phyloP scores from a whole-genome alignment of 2,797 vertebrate genomes.

The Microchirus variegatus region DNA sequence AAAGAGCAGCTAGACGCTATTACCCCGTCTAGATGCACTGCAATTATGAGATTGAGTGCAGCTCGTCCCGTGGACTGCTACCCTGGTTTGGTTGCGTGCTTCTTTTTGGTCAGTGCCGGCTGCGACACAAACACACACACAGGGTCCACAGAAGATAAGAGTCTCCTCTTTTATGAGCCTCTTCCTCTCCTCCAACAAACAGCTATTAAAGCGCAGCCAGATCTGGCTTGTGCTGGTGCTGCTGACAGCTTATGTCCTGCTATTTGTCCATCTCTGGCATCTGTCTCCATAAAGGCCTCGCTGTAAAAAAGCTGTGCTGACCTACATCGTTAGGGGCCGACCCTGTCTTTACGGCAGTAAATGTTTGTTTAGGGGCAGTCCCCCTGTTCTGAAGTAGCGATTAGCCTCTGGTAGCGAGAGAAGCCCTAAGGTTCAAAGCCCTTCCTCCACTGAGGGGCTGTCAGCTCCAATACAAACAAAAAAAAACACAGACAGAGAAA shows the following conservation, averaged over 20 bases:
- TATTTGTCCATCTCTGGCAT: constrained; percentile 80
- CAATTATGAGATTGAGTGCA: constrained; percentile 42
- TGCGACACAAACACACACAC: constrained; percentile 58
- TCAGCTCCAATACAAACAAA: constrained; percentile 77
- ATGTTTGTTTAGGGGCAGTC: constrained; percentile 78
- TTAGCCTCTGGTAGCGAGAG: constrained; percentile 73
- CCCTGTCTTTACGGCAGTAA: constrained; percentile 73
- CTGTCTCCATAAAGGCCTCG: constrained; percentile 79
- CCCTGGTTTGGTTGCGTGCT: constrained; percentile 29
- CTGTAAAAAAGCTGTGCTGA: constrained; percentile 75
- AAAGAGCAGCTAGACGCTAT: constrained; percentile 17
- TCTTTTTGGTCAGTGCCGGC: constrained; percentile 46
- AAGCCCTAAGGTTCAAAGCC: constrained; percentile 76
- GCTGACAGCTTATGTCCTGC: constrained; percentile 81
- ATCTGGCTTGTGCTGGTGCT: constrained; percentile 74
- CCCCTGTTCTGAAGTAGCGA: constrained; percentile 66
- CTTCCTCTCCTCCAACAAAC: constrained; percentile 75
- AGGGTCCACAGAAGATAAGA: constrained; percentile 59
- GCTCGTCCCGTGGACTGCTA: constrained; percentile 31
- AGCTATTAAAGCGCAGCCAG: constrained; percentile 69
- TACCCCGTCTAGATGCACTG: constrained; percentile 23
- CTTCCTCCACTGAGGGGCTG: constrained; percentile 70
- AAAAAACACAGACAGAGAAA: constrained; percentile 61
- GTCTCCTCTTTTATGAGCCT: constrained; percentile 75
- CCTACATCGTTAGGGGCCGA: constrained; percentile 75